Evolutionary conservation across 1,140 invertebrate species (phyloP).

Genomic region (Bombus fervidus): DNA sequence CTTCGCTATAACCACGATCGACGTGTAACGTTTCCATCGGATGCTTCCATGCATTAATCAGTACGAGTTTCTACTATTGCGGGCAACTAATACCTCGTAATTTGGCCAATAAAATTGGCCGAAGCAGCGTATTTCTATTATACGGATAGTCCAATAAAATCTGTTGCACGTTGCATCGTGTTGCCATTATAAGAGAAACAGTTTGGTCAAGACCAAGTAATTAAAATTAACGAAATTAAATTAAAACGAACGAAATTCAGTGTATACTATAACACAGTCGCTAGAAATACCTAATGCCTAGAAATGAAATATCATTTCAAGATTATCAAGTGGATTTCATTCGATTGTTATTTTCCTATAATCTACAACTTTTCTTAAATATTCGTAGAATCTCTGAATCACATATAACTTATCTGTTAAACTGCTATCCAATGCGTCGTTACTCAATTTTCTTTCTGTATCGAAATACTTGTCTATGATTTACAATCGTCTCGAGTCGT

Average conservation of each 20-base stretch:
- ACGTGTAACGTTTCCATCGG: neutral
- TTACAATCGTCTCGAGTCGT: too few species aligned
- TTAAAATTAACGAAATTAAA: neutral
- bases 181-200: too few species aligned
- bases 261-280: fast-evolving
- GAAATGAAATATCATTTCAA: too few species aligned
- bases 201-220: neutral
- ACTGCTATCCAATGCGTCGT: too few species aligned
- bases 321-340: too few species aligned
- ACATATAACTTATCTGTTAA: too few species aligned
- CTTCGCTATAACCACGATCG: neutral
- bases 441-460: too few species aligned
- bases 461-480: too few species aligned
- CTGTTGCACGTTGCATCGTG: neutral
- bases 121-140: neutral
- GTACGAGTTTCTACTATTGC: neutral
- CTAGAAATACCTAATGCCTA: too few species aligned
- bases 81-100: neutral
- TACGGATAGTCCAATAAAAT: neutral
- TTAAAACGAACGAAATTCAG: neutral
- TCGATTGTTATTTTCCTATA: neutral
- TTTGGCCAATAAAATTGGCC: neutral
- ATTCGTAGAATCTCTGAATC: neutral
- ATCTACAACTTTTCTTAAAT: neutral
- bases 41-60: neutral